Evolutionary conservation across 2,888 invertebrate genomes (phyloP), one percentile per base, ranked within the genome.

Genomic region (Macrophya annulata): DNA sequence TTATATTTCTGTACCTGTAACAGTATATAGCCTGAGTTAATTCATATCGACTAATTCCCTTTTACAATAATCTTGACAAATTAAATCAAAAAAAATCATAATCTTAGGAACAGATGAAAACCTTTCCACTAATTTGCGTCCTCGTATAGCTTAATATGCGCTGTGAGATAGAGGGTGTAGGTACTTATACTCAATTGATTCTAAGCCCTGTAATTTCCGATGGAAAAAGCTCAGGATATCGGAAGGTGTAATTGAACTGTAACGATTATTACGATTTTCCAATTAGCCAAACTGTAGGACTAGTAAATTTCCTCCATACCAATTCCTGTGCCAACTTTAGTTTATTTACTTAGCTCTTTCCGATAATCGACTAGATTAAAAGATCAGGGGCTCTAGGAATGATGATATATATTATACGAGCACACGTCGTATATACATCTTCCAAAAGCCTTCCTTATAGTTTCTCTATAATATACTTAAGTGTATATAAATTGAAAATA

Each of bases 241-340:
- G 17, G 76, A 55, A 77, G 77, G n/a, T 51, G 25, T 77, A 77
- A 77, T 77, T 77, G 55, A 77, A 77, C 51, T 31, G 51, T 31
- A 77, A 77, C 77, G 77, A 55, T 48, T 55, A 77, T 77, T 51
- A 25, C 77, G 77, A 77, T 77, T 37, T 55, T 48, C 51, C 77
- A 77, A 77, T 77, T 55, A 77, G 17, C 77, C 25, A 51, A 51
- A 77, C 25, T 25, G 43, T 72, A 43, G 43, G 37, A 68, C 72
- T 45, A 40, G 72, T 5, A 74, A 74, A 43, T 43, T 68, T 68
- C 68, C 37, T 37, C 12, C 6, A 10, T 25, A 62, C 25, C 62
- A 4, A 62, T 62, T 25, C 25, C 25, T 25, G 10, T 10, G 0
- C 25, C 62, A 25, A 71, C 6, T 40, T 71, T 40, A 37, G 15